Evolutionary conservation across 2,113 vertebrate genomes (phyloP).

Genomic region (Penelope pileata): DNA sequence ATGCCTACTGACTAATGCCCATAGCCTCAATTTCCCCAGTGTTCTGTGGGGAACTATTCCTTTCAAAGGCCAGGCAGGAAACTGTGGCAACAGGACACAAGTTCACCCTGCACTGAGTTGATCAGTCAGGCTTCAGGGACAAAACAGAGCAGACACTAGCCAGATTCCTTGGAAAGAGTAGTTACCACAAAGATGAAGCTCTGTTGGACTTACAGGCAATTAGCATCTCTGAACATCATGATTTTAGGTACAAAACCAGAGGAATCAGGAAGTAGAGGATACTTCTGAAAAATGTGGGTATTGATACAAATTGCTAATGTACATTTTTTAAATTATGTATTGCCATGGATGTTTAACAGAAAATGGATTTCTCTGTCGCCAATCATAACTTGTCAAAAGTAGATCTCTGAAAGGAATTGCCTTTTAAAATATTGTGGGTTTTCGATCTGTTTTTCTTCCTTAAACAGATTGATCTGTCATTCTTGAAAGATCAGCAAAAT

Average conservation of each 20-base stretch:
- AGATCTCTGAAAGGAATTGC: conserved; percentile 28
- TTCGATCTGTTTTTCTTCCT: conserved; percentile 45
- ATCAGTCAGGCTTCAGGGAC: neutral
- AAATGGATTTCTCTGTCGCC: conserved; percentile 14
- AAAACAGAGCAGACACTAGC: neutral
- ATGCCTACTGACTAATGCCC: neutral
- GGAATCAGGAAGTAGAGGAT: neutral
- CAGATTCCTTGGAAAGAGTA: neutral
- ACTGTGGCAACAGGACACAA: neutral
- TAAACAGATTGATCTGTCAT: conserved; percentile 56
- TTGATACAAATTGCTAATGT: neutral
- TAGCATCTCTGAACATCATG: neutral
- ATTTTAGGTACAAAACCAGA: neutral
- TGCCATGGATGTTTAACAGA: neutral
- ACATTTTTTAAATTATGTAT: neutral
- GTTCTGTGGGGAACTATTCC: neutral
- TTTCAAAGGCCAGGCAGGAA: neutral
- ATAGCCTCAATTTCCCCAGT: neutral
- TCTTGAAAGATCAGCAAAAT: conserved; percentile 53
- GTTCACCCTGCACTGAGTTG: neutral
- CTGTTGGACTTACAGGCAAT: neutral
- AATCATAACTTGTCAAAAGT: conserved; percentile 36
- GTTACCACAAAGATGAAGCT: neutral
- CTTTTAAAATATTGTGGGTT: conserved; percentile 36
- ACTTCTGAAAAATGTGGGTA: neutral